Conservation (phyloP, 2,797 vertebrate genomes). For the Artibeus lituratus region DNA sequence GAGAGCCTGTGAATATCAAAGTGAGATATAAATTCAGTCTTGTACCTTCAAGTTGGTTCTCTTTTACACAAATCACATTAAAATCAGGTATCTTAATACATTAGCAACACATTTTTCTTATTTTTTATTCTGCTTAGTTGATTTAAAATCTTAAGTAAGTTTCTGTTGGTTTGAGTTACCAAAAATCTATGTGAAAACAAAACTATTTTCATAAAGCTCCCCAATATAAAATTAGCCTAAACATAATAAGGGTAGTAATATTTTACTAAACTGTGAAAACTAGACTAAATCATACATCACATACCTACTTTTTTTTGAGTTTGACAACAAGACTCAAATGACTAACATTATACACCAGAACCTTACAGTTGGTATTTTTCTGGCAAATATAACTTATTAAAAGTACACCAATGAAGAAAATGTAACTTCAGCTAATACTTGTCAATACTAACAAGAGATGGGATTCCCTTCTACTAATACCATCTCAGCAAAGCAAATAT, state of each 20-base stretch:
- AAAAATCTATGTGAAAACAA: background rate
- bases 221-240: background rate
- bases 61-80: background rate
- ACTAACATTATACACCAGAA: background rate
- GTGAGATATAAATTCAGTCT: background rate
- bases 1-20: background rate
- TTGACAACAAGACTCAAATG: background rate
- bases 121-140: background rate
- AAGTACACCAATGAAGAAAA: background rate
- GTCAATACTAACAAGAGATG: constrained; percentile 1
- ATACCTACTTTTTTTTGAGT: background rate
- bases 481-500: background rate
- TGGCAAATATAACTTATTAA: constrained; percentile 25
- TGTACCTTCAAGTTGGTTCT: background rate
- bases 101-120: background rate
- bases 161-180: background rate
- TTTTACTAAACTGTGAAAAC: constrained; percentile 29
- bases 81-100: background rate
- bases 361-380: background rate
- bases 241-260: background rate
- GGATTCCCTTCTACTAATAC: background rate
- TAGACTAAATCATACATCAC: background rate
- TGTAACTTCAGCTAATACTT: background rate
- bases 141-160: background rate
- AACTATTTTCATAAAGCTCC: constrained; percentile 21